These are phyloP conservation scores for Achatina immaculata DNA, from an alignment of 1,140 invertebrate species.

Conservation along the genomic window DNA sequence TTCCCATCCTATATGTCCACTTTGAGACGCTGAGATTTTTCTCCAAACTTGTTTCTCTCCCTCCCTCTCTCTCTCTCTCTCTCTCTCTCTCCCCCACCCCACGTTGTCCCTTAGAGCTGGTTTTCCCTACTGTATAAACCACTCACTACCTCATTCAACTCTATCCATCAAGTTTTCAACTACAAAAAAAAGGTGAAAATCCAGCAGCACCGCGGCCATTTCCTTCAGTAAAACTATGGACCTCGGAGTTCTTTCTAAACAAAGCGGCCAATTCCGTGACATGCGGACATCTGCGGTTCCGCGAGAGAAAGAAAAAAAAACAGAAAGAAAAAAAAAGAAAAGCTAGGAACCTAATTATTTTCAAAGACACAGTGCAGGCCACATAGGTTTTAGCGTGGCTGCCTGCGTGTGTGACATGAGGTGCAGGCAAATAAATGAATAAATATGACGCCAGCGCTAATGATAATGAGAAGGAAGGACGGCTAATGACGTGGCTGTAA, in stretches of 20 bases:
- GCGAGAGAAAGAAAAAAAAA: no score
- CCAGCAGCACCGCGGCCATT: neutral
- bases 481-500: neutral
- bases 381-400: neutral
- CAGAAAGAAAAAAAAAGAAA: neutral
- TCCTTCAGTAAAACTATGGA: neutral
- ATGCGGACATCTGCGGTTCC: neutral
- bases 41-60: neutral
- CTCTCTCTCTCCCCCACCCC: no score
- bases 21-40: no score
- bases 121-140: no score
- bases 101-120: no score
- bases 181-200: neutral
- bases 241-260: neutral
- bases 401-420: neutral
- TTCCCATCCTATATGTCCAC: no score
- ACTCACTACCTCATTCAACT: neutral
- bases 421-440: constrained; percentile 15
- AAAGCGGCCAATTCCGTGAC: constrained; percentile 7
- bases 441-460: constrained; percentile 10
- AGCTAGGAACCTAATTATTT: neutral
- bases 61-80: neutral
- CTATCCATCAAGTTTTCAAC: neutral
- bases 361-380: neutral
- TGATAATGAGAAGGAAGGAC: constrained; percentile 2